Conservation (phyloP, 2,888 invertebrate species). For the Eristalis intricaria region DNA sequence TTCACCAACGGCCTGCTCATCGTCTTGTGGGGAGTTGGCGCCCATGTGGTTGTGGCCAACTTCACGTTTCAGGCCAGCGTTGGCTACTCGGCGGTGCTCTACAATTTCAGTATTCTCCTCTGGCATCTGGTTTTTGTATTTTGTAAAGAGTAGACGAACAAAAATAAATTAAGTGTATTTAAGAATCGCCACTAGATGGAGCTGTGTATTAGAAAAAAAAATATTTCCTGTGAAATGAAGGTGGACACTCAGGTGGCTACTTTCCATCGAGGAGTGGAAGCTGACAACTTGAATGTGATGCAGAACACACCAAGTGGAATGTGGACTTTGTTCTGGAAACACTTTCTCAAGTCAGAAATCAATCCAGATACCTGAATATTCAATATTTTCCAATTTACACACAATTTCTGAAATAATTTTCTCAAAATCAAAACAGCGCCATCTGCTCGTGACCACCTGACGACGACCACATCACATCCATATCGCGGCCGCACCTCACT, state of each 20-base stretch:
- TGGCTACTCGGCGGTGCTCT: slow-evolving; percentile 77
- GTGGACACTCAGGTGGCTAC: too few species aligned
- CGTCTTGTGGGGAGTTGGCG: slow-evolving; percentile 79
- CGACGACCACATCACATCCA: background rate
- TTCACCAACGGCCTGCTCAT: slow-evolving; percentile 80
- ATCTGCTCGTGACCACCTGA: background rate
- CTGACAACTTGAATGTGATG: too few species aligned
- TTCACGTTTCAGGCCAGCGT: slow-evolving; percentile 80
- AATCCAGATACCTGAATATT: too few species aligned
- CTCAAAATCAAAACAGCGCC: background rate
- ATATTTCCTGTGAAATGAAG: background rate
- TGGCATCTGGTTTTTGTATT: slow-evolving; percentile 79
- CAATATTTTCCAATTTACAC: too few species aligned
- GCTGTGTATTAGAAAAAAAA: background rate
- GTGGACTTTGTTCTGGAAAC: too few species aligned
- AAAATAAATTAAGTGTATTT: slow-evolving; percentile 13
- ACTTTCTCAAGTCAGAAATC: too few species aligned
- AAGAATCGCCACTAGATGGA: background rate
- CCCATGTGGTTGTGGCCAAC: slow-evolving; percentile 78
- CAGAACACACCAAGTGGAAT: too few species aligned
- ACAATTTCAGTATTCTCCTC: slow-evolving; percentile 76
- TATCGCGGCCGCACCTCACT: slow-evolving; percentile 27
- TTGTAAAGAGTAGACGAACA: slow-evolving; percentile 73
- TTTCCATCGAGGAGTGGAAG: too few species aligned
- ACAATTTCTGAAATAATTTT: too few species aligned